Evolutionary conservation across 2,113 vertebrate species (phyloP).

Genomic region (Anhinga anhinga): DNA sequence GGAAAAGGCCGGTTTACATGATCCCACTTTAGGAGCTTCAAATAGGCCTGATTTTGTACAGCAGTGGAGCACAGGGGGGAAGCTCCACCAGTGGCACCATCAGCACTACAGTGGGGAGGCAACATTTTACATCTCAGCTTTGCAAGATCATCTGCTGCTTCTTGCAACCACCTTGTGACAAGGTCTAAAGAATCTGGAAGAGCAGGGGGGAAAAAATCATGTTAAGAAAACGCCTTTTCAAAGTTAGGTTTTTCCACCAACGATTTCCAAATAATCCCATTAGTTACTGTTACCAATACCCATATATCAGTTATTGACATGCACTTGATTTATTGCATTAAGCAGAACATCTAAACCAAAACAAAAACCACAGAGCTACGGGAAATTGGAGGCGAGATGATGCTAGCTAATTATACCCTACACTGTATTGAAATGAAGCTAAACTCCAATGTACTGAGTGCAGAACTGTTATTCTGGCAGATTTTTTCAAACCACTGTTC

Average conservation of each 20-base stretch:
- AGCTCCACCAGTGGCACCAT: constrained; percentile 33
- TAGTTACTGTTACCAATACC: background rate
- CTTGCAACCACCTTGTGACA: constrained; percentile 89
- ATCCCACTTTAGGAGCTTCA: constrained; percentile 91
- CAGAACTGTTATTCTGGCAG: background rate
- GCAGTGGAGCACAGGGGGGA: constrained; percentile 36
- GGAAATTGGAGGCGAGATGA: background rate
- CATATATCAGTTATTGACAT: background rate
- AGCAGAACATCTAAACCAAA: background rate
- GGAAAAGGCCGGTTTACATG: constrained; percentile 86
- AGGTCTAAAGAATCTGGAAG: constrained; percentile 88
- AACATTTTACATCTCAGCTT: constrained; percentile 37
- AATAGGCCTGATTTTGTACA: constrained; percentile 88
- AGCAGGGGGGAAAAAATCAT: background rate
- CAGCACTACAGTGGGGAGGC: background rate
- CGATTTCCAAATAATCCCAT: background rate
- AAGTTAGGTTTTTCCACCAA: background rate
- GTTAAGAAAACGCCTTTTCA: background rate
- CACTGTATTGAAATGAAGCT: background rate
- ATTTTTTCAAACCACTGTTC: background rate
- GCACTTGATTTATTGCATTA: constrained; percentile 3
- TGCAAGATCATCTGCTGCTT: constrained; percentile 77
- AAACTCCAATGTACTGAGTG: background rate
- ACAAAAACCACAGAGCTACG: background rate
- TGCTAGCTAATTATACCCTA: background rate